Percentiles rank a stretch among this genome's conserved stretches.
Evolutionary conservation across 2,888 invertebrate species (phyloP).

Genomic region (Scrobipalpa atriplicella): DNA sequence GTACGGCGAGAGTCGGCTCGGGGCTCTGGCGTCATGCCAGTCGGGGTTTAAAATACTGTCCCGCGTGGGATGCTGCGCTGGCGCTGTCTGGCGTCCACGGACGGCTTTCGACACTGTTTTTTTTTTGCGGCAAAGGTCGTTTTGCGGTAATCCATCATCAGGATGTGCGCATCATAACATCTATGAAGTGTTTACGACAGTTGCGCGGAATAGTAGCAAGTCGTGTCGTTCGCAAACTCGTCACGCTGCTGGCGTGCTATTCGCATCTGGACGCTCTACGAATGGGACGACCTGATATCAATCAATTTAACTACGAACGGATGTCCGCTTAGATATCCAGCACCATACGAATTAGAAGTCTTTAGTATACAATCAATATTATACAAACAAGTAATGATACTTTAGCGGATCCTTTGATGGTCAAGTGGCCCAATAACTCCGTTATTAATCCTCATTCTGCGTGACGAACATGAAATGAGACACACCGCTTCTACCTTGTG

Average conservation of each 20-base stretch:
- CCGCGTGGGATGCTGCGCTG: constrained; percentile 48
- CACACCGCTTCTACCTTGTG: constrained; percentile 19
- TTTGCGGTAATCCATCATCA: background rate
- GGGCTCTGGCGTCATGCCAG: constrained; percentile 64
- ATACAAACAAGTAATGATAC: background rate
- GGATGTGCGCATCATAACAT: background rate
- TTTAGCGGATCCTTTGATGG: constrained; percentile 7
- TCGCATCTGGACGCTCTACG: background rate
- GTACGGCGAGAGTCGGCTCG: constrained; percentile 31
- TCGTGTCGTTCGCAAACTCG: background rate
- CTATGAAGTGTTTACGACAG: constrained; percentile 2
- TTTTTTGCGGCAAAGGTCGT: constrained; percentile 37
- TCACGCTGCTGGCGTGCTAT: background rate
- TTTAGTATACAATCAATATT: background rate
- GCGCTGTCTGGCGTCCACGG: constrained; percentile 39
- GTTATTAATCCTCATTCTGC: constrained; percentile 19
- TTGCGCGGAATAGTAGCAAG: background rate
- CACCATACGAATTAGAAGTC: background rate
- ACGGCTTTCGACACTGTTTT: constrained; percentile 28
- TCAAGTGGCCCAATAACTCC: constrained; percentile 8
- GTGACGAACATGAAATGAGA: constrained; percentile 22
- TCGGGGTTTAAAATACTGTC: constrained; percentile 62
- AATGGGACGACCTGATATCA: background rate
- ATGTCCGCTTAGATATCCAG: background rate
- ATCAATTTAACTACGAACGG: background rate